These are phyloP conservation scores for Ramazzottius varieornatus DNA, from an alignment of 2,888 invertebrate species.

Conservation along the genomic window DNA sequence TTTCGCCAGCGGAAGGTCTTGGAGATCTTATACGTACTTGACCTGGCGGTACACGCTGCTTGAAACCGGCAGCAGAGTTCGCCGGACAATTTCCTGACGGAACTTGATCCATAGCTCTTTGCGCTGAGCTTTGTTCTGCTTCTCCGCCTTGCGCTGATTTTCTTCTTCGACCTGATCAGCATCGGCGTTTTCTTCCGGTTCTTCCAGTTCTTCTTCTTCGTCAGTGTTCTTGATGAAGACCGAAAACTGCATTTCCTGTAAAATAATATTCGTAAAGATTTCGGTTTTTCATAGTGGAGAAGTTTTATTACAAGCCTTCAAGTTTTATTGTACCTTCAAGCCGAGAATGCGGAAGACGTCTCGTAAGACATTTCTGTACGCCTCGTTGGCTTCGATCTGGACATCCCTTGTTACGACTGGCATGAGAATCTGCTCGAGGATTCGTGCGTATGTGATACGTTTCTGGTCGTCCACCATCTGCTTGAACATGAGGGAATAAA, in stretches of 20 bases:
- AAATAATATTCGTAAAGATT: too few relatives aligned
- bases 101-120: not conserved
- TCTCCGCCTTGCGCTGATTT: not conserved
- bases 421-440: not conserved
- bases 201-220: not conserved
- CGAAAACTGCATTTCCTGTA: not conserved
- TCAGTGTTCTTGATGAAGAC: not conserved
- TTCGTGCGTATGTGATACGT: not conserved
- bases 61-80: not conserved
- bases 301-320: too few relatives aligned
- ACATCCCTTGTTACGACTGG: not conserved
- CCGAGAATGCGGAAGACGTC: not conserved
- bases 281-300: too few relatives aligned
- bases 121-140: not conserved
- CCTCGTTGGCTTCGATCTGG: not conserved
- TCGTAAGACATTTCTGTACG: not conserved
- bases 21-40: too few relatives aligned
- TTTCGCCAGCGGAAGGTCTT: too few relatives aligned
- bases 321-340: not conserved
- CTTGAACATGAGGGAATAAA: not conserved
- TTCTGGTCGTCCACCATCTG: slow-evolving; percentile 1
- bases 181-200: not conserved
- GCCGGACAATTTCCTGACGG: not conserved
- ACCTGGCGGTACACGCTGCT: not conserved
- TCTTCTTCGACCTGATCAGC: not conserved